phyloP scores from a whole-genome alignment of 2,888 invertebrate species.

The Eustalomyia histrio region DNA sequence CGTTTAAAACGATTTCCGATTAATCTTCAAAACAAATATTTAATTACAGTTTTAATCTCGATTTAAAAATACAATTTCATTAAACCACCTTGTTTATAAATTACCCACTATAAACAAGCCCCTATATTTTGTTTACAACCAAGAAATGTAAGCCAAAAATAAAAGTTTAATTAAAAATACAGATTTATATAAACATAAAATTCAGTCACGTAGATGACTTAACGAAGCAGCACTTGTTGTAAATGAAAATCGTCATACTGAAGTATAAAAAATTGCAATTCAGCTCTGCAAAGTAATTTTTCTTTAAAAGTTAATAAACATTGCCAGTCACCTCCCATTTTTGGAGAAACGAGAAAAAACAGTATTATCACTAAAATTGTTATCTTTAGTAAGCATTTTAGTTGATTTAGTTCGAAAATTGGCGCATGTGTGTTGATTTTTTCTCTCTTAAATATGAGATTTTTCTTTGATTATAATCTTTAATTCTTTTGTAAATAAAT shows the following conservation, averaged over 20 bases:
- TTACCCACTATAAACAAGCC: slow-evolving; percentile 49
- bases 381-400: too few relatives aligned
- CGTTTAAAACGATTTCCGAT: too few relatives aligned
- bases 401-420: too few relatives aligned
- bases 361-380: background rate
- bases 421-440: too few relatives aligned
- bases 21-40: slow-evolving; percentile 22
- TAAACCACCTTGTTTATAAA: slow-evolving; percentile 48
- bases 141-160: slow-evolving; percentile 20
- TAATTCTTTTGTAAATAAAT: slow-evolving; percentile 48
- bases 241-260: background rate
- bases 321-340: slow-evolving; percentile 50
- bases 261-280: slow-evolving; percentile 10
- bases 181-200: background rate
- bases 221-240: background rate
- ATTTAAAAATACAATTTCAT: slow-evolving; percentile 21
- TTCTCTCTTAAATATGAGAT: slow-evolving; percentile 30
- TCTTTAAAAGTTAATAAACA: slow-evolving; percentile 64
- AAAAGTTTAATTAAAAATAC: background rate
- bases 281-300: slow-evolving; percentile 49
- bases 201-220: too few relatives aligned
- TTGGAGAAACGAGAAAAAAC: background rate
- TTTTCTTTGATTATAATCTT: slow-evolving; percentile 59
- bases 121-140: slow-evolving; percentile 43
- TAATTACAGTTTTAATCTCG: slow-evolving; percentile 21